Percentiles rank a stretch among this genome's conserved stretches.
phyloP scores from a whole-genome alignment of 92 coral and sea anemone species.

The Palythoa grandiflora region DNA sequence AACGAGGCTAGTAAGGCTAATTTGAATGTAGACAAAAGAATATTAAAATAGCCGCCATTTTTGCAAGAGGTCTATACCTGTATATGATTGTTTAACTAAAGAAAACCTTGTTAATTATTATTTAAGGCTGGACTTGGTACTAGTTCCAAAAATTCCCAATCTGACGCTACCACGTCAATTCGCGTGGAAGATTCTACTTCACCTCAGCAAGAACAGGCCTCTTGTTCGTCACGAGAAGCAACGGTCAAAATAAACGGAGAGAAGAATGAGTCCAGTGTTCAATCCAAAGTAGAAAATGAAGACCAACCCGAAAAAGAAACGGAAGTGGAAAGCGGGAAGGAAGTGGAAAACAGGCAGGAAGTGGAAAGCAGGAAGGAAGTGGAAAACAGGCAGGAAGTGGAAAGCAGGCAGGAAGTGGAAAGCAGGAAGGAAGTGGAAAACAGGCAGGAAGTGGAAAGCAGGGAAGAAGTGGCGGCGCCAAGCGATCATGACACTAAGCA shows the following conservation, averaged over 20 bases:
- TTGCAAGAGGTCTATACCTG: no score
- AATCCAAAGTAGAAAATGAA: neutral
- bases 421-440: neutral
- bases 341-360: no score
- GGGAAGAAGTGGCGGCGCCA: neutral
- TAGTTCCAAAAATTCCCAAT: neutral
- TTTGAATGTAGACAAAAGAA: no score
- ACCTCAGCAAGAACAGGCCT: neutral
- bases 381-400: no score
- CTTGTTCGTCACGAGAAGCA: neutral
- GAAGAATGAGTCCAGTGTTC: slow-evolving; percentile 1
- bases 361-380: no score
- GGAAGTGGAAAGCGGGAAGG: neutral
- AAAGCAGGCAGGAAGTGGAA: neutral
- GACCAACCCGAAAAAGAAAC: neutral
- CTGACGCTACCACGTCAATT: neutral
- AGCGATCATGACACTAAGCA: neutral
- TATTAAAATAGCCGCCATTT: no score
- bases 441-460: neutral
- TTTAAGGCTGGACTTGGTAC: slow-evolving; percentile 1
- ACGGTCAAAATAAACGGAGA: slow-evolving; percentile 1
- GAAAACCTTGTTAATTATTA: neutral
- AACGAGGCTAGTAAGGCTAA: no score
- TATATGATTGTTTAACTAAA: neutral
- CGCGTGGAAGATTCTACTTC: neutral